Conservation (phyloP, 2,888 invertebrate species). For the Tineola bisselliella region DNA sequence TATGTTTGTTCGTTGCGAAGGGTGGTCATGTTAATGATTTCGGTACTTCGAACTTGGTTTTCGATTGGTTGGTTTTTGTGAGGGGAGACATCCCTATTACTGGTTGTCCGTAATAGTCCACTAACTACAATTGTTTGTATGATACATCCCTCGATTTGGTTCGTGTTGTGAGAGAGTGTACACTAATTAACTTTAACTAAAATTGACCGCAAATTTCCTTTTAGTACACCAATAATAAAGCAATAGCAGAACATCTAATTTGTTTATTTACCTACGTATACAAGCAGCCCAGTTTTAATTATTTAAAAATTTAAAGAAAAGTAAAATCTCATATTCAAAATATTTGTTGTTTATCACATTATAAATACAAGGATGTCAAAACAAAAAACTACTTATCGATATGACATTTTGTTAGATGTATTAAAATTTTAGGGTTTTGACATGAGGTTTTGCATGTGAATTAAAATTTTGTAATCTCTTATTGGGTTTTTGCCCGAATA, state of each 20-base stretch:
- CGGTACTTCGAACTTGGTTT: slow-evolving; percentile 24
- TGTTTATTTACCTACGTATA: not conserved
- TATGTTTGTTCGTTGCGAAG: slow-evolving; percentile 38
- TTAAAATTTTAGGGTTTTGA: no score
- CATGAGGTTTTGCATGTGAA: no score
- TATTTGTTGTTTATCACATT: no score
- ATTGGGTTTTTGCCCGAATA: no score
- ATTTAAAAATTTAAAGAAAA: no score
- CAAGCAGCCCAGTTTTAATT: no score
- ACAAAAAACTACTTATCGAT: no score
- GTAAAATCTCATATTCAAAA: no score
- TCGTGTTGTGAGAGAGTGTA: not conserved
- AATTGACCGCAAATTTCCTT: slow-evolving; percentile 5
- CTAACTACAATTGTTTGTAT: slow-evolving; percentile 18
- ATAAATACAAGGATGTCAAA: no score
- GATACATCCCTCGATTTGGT: slow-evolving; percentile 24
- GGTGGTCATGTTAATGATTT: slow-evolving; percentile 43
- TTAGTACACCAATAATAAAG: not conserved
- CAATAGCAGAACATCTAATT: not conserved
- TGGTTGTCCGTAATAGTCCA: slow-evolving; percentile 9
- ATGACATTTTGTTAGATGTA: no score
- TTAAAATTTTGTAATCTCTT: no score
- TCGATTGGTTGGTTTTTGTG: slow-evolving; percentile 40
- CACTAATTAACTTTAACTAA: slow-evolving; percentile 2
- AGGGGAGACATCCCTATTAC: slow-evolving; percentile 12